Conservation (phyloP, 2,797 vertebrate genomes). For the Lepilemur septentrionalis region DNA sequence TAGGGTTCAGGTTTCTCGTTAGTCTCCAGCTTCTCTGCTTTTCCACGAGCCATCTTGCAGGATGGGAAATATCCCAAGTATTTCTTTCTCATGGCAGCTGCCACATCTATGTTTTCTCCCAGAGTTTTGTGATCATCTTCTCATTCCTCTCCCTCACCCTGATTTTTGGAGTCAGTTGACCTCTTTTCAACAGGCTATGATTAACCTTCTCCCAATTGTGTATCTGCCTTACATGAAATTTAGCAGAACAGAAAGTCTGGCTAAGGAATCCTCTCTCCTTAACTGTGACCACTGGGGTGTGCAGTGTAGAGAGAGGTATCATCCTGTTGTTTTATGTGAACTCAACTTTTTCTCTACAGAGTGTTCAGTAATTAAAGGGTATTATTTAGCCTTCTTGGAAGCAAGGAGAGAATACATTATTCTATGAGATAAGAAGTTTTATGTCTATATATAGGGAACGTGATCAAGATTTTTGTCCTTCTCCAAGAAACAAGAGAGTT, state of each 20-base stretch:
- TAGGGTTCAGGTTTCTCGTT: not conserved
- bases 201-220: not conserved
- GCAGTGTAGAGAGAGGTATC: not conserved
- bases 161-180: not conserved
- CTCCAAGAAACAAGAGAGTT: not conserved
- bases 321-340: not conserved
- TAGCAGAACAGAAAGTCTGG: not conserved
- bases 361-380: not conserved
- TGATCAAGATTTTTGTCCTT: slow-evolving; percentile 22
- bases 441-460: not conserved
- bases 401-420: not conserved
- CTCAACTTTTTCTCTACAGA: not conserved
- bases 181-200: not conserved
- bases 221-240: not conserved
- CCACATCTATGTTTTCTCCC: not conserved
- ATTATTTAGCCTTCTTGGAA: not conserved
- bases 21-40: not conserved
- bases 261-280: not conserved
- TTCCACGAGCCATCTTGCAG: not conserved
- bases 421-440: not conserved
- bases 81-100: not conserved
- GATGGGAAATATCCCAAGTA: not conserved
- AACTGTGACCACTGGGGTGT: not conserved
- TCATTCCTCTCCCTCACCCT: not conserved
- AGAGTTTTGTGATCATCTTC: not conserved